Evolutionary conservation across 2,888 invertebrate genomes (phyloP).

Genomic region (Dynastes grantii): DNA sequence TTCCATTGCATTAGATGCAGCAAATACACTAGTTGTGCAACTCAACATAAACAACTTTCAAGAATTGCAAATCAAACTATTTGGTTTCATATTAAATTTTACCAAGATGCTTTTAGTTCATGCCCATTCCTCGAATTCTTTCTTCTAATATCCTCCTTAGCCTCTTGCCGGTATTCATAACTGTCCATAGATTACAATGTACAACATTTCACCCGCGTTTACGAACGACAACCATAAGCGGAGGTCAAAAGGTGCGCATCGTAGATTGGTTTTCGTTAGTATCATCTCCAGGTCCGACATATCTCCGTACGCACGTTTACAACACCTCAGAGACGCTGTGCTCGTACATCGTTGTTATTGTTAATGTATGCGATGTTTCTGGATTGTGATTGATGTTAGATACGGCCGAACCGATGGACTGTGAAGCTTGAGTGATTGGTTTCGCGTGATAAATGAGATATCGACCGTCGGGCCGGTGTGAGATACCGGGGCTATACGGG

Average conservation of each 20-base stretch:
- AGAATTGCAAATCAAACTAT: too few relatives aligned
- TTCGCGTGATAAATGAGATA: slow-evolving; percentile 69
- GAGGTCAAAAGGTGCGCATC: slow-evolving; percentile 57
- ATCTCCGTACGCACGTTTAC: neutral
- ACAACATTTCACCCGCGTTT: slow-evolving; percentile 54
- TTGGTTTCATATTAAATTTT: neutral
- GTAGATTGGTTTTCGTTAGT: slow-evolving; percentile 54
- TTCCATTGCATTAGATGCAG: too few relatives aligned
- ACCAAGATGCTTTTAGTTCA: too few relatives aligned
- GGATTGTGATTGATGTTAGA: slow-evolving; percentile 65
- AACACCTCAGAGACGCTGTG: neutral
- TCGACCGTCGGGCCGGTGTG: slow-evolving; percentile 62
- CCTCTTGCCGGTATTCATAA: slow-evolving; percentile 45
- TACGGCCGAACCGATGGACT: slow-evolving; percentile 66
- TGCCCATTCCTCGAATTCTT: too few relatives aligned
- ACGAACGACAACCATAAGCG: slow-evolving; percentile 55
- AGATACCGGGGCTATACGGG: slow-evolving; percentile 64
- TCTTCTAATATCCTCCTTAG: too few relatives aligned
- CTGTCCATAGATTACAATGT: slow-evolving; percentile 51
- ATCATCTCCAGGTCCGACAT: slow-evolving; percentile 48
- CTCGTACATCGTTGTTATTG: slow-evolving; percentile 24
- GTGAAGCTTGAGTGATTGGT: slow-evolving; percentile 69
- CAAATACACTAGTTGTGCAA: too few relatives aligned
- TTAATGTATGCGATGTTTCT: slow-evolving; percentile 52
- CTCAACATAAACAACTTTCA: too few relatives aligned